phyloP scores from a whole-genome alignment of 2,797 vertebrate genomes.

The Coranthus polyacanthus region DNA sequence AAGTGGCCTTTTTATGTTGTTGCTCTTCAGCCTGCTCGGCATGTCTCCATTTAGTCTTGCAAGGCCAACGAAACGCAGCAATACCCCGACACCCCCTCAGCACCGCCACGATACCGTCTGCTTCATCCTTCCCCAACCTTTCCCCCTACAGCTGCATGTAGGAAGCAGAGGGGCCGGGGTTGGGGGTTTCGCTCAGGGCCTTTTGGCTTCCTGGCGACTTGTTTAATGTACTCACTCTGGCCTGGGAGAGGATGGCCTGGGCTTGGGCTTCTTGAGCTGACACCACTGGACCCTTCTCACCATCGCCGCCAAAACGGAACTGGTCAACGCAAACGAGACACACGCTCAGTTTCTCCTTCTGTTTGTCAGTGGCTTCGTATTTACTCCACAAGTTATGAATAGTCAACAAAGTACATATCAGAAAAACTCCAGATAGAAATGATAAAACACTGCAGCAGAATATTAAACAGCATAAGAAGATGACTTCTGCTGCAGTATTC shows the following conservation, averaged over 20 bases:
- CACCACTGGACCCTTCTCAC: conserved; percentile 94
- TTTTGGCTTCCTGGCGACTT: conserved; percentile 14
- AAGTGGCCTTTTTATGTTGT: conserved; percentile 66
- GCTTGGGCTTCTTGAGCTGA: conserved; percentile 97
- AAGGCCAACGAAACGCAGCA: conserved; percentile 51
- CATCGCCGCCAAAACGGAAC: conserved; percentile 96
- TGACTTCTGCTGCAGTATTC: too few relatives aligned
- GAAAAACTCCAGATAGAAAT: too few relatives aligned
- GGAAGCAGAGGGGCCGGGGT: conserved; percentile 1
- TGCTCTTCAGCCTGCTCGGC: conserved; percentile 58
- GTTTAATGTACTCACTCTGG: conserved; percentile 88
- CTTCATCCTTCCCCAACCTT: conserved; percentile 13
- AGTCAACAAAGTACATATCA: too few relatives aligned
- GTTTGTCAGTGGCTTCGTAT: too few relatives aligned
- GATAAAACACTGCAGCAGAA: too few relatives aligned
- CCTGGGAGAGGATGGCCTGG: conserved; percentile 98
- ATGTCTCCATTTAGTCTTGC: conserved; percentile 74
- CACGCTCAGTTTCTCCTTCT: not conserved
- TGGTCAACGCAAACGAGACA: conserved; percentile 62
- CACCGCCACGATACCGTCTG: conserved; percentile 31
- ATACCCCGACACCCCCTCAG: not conserved
- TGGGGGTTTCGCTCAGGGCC: conserved; percentile 19
- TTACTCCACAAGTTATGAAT: too few relatives aligned
- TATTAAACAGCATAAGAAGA: too few relatives aligned
- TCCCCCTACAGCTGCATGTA: conserved; percentile 46